Percentiles rank a stretch among this genome's conserved stretches.
Evolutionary conservation across 2,113 vertebrate species (phyloP).

Genomic region (Ochotona curzoniae): DNA sequence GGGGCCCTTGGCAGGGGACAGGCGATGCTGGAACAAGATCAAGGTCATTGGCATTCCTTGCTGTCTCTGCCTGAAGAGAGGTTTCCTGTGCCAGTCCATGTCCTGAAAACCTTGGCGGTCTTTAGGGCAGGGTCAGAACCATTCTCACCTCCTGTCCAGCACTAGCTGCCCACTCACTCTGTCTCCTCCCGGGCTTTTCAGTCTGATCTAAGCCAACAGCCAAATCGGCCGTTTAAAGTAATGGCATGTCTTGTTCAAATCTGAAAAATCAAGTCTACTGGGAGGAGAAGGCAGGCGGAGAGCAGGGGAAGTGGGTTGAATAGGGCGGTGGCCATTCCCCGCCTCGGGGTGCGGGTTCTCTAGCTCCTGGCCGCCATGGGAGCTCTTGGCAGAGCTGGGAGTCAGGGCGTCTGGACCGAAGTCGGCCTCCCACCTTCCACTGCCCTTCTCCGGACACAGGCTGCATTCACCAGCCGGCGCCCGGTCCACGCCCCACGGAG

Average conservation of each 20-base stretch:
- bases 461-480: constrained; percentile 80
- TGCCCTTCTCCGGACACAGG: constrained; percentile 81
- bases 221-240: constrained; percentile 62
- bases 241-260: constrained; percentile 48
- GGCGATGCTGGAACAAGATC: neutral
- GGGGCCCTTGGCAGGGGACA: neutral
- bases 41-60: neutral
- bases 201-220: constrained; percentile 52
- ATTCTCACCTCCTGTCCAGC: neutral
- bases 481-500: constrained; percentile 68
- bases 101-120: neutral
- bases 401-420: constrained; percentile 52
- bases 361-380: neutral
- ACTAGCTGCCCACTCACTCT: neutral
- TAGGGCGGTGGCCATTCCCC: too few species aligned
- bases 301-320: neutral
- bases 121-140: neutral
- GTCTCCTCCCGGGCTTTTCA: neutral
- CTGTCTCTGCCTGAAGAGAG: neutral
- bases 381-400: constrained; percentile 13
- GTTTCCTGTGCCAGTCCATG: accelerated
- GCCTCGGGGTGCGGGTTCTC: too few species aligned
- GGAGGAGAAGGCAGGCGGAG: neutral
- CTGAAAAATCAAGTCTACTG: constrained; percentile 51
- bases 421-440: constrained; percentile 57